Evolutionary conservation across 2,888 invertebrate genomes (phyloP).

Genomic region (Latrodectus hesperus): DNA sequence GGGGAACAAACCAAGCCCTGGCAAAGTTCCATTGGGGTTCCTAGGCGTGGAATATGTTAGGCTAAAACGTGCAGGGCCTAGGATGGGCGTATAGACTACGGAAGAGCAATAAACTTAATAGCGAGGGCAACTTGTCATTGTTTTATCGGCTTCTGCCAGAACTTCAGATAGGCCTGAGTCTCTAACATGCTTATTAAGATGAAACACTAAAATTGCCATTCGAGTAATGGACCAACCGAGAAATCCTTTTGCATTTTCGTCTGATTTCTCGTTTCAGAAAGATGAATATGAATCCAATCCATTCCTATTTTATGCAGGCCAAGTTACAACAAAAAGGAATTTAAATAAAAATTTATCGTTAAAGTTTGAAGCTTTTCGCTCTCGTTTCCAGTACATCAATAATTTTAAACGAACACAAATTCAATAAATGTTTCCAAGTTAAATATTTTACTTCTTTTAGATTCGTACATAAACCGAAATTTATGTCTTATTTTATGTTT

Average conservation of each 20-base stretch:
- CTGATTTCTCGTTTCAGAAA: too few species aligned
- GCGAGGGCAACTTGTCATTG: slow-evolving; percentile 55
- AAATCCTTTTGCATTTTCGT: not conserved
- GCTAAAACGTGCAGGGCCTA: slow-evolving; percentile 15
- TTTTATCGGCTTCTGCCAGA: slow-evolving; percentile 54
- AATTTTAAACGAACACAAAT: too few species aligned
- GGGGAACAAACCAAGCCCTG: slow-evolving; percentile 23
- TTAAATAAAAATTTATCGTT: too few species aligned
- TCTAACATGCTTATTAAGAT: slow-evolving; percentile 47
- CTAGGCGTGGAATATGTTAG: slow-evolving; percentile 40
- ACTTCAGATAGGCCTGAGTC: slow-evolving; percentile 9
- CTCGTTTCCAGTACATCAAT: too few species aligned
- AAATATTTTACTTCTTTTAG: too few species aligned
- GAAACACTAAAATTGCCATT: slow-evolving; percentile 26
- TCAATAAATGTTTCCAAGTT: too few species aligned
- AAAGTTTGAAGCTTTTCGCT: too few species aligned
- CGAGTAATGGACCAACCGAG: not conserved
- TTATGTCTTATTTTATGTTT: too few species aligned
- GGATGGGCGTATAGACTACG: slow-evolving; percentile 12
- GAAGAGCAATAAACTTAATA: slow-evolving; percentile 58
- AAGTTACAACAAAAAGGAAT: too few species aligned
- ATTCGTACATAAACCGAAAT: too few species aligned
- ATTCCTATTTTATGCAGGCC: too few species aligned
- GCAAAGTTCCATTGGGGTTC: slow-evolving; percentile 55
- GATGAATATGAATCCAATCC: too few species aligned